phyloP scores from a whole-genome alignment of 2,113 vertebrate species.

The Oncorhynchus kisutch region DNA sequence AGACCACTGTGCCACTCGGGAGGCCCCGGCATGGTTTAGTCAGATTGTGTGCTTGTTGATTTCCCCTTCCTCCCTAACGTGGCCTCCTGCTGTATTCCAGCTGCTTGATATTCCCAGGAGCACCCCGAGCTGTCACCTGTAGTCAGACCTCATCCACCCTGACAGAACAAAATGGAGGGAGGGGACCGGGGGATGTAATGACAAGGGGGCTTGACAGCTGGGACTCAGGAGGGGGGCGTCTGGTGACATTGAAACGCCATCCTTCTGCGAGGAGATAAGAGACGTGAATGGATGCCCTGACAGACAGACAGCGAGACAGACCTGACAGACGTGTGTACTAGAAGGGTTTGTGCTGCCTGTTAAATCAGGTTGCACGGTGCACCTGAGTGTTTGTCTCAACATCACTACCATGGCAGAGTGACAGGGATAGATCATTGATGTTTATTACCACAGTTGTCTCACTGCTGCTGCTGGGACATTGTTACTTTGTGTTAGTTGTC shows the following conservation, averaged over 20 bases:
- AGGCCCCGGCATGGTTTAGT: not conserved
- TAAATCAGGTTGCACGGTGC: constrained; percentile 26
- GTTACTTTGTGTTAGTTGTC: constrained; percentile 16
- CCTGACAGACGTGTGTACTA: not conserved
- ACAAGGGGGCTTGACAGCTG: not conserved
- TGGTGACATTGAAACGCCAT: not conserved
- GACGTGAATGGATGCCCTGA: not conserved
- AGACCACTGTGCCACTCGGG: too few species aligned
- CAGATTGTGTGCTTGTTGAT: not conserved
- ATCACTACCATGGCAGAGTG: constrained; percentile 21
- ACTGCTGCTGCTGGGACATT: constrained; percentile 16
- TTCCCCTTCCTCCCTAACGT: not conserved
- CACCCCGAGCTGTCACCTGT: not conserved
- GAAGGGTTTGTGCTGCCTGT: constrained; percentile 19
- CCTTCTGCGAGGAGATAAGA: not conserved
- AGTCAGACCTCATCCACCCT: not conserved
- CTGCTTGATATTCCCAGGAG: not conserved
- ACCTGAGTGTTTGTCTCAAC: constrained; percentile 24
- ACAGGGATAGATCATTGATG: constrained; percentile 38
- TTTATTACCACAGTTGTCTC: constrained; percentile 34
- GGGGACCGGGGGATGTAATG: not conserved
- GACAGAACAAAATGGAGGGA: not conserved
- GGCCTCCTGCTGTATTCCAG: not conserved
- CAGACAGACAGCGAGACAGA: not conserved
- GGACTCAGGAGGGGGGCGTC: not conserved